Evolutionary conservation across 2,113 vertebrate species (phyloP).

Genomic region (Pseudonaja textilis): DNA sequence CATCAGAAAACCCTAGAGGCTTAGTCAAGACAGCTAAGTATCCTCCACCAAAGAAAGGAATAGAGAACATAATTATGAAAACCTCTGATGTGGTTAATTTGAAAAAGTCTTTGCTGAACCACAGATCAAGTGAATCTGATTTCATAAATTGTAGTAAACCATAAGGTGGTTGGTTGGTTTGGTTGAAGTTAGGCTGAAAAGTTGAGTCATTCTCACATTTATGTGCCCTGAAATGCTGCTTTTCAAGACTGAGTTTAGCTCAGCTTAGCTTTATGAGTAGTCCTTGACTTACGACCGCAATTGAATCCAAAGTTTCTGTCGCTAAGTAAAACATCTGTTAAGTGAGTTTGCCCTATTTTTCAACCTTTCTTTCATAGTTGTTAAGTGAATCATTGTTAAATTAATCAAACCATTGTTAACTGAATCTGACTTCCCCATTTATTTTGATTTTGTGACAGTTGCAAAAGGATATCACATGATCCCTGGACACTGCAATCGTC

Average conservation of each 20-base stretch:
- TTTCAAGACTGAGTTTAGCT: not conserved
- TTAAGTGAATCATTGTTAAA: too few relatives aligned
- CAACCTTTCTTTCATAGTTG: too few relatives aligned
- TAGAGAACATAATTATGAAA: not conserved
- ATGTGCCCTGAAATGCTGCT: not conserved
- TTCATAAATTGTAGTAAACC: not conserved
- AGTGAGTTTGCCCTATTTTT: too few relatives aligned
- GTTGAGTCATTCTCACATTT: not conserved
- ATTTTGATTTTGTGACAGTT: too few relatives aligned
- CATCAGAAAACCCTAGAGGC: not conserved
- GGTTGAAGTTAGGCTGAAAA: too few relatives aligned
- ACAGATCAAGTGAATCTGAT: not conserved
- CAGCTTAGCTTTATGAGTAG: not conserved
- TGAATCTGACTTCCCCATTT: too few relatives aligned
- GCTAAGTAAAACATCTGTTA: too few relatives aligned
- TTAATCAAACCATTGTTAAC: too few relatives aligned
- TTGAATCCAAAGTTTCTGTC: too few relatives aligned
- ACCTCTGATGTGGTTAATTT: not conserved
- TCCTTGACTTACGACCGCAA: too few relatives aligned
- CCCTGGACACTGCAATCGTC: too few relatives aligned
- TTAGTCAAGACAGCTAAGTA: not conserved
- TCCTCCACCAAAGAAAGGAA: not conserved
- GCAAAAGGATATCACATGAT: too few relatives aligned
- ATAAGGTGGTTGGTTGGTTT: not conserved
- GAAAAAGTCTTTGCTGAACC: not conserved